Conservation (phyloP, 2,888 invertebrate genomes). For the Epinotia brunnichana region DNA sequence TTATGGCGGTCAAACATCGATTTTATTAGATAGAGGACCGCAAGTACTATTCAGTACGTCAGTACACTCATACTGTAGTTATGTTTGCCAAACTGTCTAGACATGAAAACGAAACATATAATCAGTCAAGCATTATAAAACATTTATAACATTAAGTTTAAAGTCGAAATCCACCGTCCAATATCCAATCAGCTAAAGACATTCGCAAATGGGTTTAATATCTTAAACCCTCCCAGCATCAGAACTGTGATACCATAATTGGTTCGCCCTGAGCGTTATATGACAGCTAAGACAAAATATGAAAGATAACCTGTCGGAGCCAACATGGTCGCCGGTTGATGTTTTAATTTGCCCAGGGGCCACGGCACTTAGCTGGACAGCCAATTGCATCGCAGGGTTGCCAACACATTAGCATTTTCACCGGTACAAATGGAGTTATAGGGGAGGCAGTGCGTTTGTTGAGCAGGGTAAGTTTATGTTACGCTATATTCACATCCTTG, state of each 20-base stretch:
- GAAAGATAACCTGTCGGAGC: constrained; percentile 74
- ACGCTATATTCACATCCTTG: constrained; percentile 7
- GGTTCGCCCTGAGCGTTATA: constrained; percentile 55
- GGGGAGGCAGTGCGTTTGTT: constrained; percentile 16
- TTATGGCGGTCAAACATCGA: too few relatives aligned
- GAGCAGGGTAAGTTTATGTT: constrained; percentile 11
- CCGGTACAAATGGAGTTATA: constrained; percentile 36
- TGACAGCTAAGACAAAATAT: constrained; percentile 80
- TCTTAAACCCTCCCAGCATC: constrained; percentile 9
- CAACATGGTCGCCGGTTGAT: constrained; percentile 68
- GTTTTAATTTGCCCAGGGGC: constrained; percentile 82
- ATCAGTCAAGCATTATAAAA: constrained; percentile 7
- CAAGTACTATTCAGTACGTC: too few relatives aligned
- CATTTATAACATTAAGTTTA: constrained; percentile 5
- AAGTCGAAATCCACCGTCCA: constrained; percentile 16
- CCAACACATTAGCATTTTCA: constrained; percentile 44
- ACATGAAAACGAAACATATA: background rate
- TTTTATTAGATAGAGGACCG: too few relatives aligned
- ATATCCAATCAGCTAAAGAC: constrained; percentile 28
- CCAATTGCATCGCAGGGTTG: constrained; percentile 70
- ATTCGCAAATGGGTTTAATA: constrained; percentile 31
- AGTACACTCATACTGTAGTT: too few relatives aligned
- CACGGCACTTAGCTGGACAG: constrained; percentile 70
- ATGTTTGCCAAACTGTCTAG: background rate
- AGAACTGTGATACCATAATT: constrained; percentile 38